Evolutionary conservation across 2,113 vertebrate species (phyloP), one percentile per base, ranked within the genome.

Genomic region (Heloderma charlesbogerti): DNA sequence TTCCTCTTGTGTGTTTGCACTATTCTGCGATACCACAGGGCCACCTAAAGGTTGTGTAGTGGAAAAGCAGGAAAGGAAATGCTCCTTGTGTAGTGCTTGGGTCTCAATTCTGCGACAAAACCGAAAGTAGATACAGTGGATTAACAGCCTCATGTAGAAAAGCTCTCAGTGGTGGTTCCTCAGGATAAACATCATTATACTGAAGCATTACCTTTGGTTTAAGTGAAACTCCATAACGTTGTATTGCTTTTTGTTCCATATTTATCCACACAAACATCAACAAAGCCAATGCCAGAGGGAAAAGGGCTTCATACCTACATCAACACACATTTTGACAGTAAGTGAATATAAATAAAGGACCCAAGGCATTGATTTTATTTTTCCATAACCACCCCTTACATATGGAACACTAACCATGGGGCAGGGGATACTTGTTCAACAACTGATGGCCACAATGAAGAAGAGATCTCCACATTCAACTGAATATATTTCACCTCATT

Each of bases 191-290:
- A 10, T 0, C 87, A n/a, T 6, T 86, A 86, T 12, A 12, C 51
- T 54, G 10, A 54, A 54, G 51, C 67, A 37, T 86, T 98, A 99
- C 99, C 98, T 99, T 98, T 92, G 97, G 95, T 93, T 97, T 98
- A 84, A 89, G 92, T 88, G 97, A 97, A 92, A 97, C 89, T 20
- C 97, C 96, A 40, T 97, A 96, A 18, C 96, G 94, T 10, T 97
- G 96, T 83, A 98, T 94, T 8, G 98, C 97, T 95, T 98, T 98
- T 95, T 99, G 98, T 77, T 99, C 99, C 94, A 99, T 97, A 85
- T 97, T 97, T 96, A 99, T 98, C 99, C 99, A 99, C 10, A 94
- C 96, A 95, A 98, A 98, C 98, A 99, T 98, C 95, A 99, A 95
- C 94, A 98, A 98, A 54, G 98, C 98, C 79, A 99, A 94, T 6